Conservation (phyloP, 1,140 invertebrate genomes). For the Heliconius himera region DNA sequence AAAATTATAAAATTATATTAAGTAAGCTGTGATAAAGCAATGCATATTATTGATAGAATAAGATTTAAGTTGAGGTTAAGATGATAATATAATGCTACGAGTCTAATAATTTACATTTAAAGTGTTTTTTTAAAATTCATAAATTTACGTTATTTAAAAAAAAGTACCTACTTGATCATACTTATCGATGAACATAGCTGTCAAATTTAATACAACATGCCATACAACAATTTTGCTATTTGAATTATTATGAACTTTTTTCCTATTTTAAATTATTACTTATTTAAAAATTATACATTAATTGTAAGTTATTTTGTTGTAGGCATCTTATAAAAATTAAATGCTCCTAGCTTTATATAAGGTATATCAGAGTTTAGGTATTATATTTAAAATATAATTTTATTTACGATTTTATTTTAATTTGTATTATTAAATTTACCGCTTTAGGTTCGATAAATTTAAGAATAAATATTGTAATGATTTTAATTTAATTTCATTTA, state of each 20-base stretch:
- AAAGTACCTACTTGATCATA: no score
- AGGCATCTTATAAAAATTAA: background rate
- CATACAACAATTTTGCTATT: background rate
- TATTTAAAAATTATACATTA: background rate
- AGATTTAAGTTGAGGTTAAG: conserved; percentile 30
- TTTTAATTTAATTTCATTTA: background rate
- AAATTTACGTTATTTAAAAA: background rate
- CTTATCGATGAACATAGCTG: no score
- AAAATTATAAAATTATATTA: background rate
- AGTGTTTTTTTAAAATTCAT: background rate
- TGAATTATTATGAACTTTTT: background rate
- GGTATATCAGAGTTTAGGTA: background rate
- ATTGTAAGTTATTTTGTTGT: background rate
- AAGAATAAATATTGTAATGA: background rate
- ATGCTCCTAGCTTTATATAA: background rate
- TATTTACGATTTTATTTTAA: background rate
- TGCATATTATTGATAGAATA: conserved; percentile 50
- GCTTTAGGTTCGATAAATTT: background rate
- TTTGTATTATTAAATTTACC: background rate
- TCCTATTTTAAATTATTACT: background rate
- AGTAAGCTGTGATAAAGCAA: conserved; percentile 64
- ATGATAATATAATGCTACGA: conserved; percentile 8
- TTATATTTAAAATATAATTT: background rate
- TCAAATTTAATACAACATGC: background rate
- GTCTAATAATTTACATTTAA: background rate